Evolutionary conservation across 2,113 vertebrate species (phyloP), one percentile per base, ranked within the genome.

Genomic region (Thinocorus orbignyianus): DNA sequence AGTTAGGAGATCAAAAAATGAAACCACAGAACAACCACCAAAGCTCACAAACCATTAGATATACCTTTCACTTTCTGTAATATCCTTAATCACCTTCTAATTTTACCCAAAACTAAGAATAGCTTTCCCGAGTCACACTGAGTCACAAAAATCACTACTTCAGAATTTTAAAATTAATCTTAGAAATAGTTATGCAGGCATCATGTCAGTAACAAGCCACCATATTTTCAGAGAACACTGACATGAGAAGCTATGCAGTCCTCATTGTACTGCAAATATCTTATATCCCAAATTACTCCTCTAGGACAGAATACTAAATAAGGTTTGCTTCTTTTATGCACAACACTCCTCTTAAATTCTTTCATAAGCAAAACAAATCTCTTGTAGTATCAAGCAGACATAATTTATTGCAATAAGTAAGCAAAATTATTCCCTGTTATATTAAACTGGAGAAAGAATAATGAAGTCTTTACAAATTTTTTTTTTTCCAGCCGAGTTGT

Each of bases 121-220:
- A 33, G 9, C 13, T 77, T 83, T 65, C 31, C 19, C 31, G 46
- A 88, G 30, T 42, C 51, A 62, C 13, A 64, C 28, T 4, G 8
- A 42, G 22, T 41, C 41, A 71, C 26, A 44, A 69, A 46, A 87
- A 20, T 61, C 31, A 92, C 17, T 49, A 48, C 6, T 71, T 71
- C 12, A 22, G 55, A 73, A 57, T 6, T 31, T 3, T 7, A 9
- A 74, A 66, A 58, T 52, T 22, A 61, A 35, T 30, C 77, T 61
- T 22, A 24, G 31, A 39, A 69, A 26, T 1, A 61, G 9, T 35
- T 8, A 17, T 2, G 9, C 51, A 54, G 19, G 14, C 19, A 72
- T 8, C 7, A 35, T 1, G 2, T 13, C 54, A 61, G 33, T 3
- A 77, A 17, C n/a, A 14, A n/a, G n/a, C n/a, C n/a, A n/a, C n/a